Evolutionary conservation across 2,888 invertebrate genomes (phyloP).

Genomic region (Eupithecia tripunctaria): DNA sequence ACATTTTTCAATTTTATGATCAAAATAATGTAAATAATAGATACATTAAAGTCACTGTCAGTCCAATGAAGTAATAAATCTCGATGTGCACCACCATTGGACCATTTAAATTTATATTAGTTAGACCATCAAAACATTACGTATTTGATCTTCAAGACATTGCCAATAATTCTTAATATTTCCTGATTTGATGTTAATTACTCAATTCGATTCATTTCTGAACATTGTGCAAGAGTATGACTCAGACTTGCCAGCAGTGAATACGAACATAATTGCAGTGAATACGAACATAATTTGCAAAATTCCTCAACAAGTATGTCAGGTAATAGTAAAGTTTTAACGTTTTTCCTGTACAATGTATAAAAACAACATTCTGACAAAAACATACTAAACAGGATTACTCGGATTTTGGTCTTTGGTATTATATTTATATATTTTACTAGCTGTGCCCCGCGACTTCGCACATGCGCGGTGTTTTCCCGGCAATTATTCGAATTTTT

Average conservation of each 20-base stretch:
- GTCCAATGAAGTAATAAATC: neutral
- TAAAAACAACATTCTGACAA: neutral
- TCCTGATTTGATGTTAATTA: neutral
- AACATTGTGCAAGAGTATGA: neutral
- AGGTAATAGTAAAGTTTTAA: neutral
- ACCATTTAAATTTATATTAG: too few relatives aligned
- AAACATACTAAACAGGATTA: neutral
- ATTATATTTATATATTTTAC: too few relatives aligned
- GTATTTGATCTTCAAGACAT: too few relatives aligned
- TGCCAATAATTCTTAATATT: neutral
- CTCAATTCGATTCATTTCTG: neutral
- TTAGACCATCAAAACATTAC: too few relatives aligned
- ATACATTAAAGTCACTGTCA: too few relatives aligned
- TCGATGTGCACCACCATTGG: too few relatives aligned
- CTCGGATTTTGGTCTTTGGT: neutral
- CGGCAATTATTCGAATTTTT: too few relatives aligned
- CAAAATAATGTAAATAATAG: too few relatives aligned
- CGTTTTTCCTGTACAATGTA: conserved; percentile 5
- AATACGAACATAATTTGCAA: conserved; percentile 2
- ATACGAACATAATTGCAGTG: neutral
- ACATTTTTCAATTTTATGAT: neutral
- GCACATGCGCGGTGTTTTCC: too few relatives aligned
- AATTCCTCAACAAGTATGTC: conserved; percentile 2
- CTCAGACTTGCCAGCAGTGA: neutral
- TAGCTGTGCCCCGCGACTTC: too few relatives aligned